Evolutionary conservation across 2,797 vertebrate genomes (phyloP).

Genomic region (Rhinogobio ventralis): DNA sequence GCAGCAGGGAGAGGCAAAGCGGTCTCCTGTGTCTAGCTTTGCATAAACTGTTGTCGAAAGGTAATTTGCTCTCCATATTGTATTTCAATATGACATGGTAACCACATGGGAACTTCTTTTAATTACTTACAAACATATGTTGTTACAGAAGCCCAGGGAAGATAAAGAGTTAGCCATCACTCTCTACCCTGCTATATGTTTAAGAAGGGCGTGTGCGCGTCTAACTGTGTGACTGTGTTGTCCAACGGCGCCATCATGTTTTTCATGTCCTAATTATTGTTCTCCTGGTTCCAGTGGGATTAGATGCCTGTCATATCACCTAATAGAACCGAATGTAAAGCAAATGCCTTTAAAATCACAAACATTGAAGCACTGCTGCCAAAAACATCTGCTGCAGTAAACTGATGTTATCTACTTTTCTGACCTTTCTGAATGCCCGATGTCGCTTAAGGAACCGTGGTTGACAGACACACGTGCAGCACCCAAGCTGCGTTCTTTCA

Average conservation of each 20-base stretch:
- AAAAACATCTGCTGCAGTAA: conserved; percentile 20
- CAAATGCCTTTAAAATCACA: conserved; percentile 14
- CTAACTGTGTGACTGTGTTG: conserved; percentile 59
- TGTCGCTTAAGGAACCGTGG: conserved; percentile 21
- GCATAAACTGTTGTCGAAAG: conserved; percentile 73
- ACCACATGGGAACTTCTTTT: conserved; percentile 77
- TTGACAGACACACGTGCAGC: conserved; percentile 20
- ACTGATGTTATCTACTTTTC: conserved; percentile 33
- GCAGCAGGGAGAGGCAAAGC: conserved; percentile 60
- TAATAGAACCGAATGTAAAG: conserved; percentile 24
- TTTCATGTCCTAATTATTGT: conserved; percentile 78
- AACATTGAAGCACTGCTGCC: neutral
- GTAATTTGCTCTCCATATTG: conserved; percentile 74
- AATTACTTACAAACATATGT: conserved; percentile 82
- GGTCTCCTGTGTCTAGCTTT: conserved; percentile 65
- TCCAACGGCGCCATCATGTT: conserved; percentile 68
- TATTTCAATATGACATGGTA: conserved; percentile 77
- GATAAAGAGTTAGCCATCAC: conserved; percentile 68
- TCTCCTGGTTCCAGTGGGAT: conserved; percentile 71
- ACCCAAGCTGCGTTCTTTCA: conserved; percentile 20
- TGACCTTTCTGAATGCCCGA: conserved; percentile 29
- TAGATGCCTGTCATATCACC: conserved; percentile 70
- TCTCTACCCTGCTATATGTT: conserved; percentile 56
- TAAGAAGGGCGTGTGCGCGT: conserved; percentile 48
- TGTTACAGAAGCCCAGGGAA: conserved; percentile 71